A percentile compares a stretch with the other conserved stretches of the same genome.
Evolutionary conservation across 2,113 vertebrate genomes (phyloP).

Genomic region (Columba janthina): DNA sequence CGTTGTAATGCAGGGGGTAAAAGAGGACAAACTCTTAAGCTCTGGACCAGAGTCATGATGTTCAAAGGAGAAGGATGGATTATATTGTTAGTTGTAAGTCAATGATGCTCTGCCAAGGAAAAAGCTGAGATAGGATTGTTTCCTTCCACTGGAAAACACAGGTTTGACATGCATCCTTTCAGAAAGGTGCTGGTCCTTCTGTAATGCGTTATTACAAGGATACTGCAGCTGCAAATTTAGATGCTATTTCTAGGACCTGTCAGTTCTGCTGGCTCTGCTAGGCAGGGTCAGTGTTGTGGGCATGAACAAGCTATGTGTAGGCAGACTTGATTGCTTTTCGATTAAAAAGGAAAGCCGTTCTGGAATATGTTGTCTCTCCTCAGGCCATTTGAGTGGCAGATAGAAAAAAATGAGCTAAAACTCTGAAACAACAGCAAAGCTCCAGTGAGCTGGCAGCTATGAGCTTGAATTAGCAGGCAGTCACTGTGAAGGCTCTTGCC

Average conservation of each 20-base stretch:
- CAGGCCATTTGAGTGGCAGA: not conserved
- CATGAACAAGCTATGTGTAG: not conserved
- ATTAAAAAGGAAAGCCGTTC: not conserved
- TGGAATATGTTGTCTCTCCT: not conserved
- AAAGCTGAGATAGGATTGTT: not conserved
- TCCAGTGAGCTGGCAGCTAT: not conserved
- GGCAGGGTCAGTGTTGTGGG: not conserved
- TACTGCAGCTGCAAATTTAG: not conserved
- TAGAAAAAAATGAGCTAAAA: not conserved
- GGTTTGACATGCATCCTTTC: not conserved
- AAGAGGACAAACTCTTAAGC: not conserved
- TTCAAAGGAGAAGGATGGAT: not conserved
- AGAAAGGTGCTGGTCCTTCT: not conserved
- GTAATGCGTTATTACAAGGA: not conserved
- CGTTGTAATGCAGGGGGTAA: not conserved
- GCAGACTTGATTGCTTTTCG: not conserved
- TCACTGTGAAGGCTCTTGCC: not conserved
- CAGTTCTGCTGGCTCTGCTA: not conserved
- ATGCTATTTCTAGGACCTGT: not conserved
- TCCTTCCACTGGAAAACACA: not conserved
- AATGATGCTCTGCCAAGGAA: not conserved
- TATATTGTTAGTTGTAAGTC: not conserved
- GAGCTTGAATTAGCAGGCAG: not conserved
- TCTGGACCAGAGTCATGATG: not conserved
- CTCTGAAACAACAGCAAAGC: not conserved